These are phyloP conservation scores for Erynnis tages DNA, from an alignment of 2,888 invertebrate species.

Conservation along the genomic window DNA sequence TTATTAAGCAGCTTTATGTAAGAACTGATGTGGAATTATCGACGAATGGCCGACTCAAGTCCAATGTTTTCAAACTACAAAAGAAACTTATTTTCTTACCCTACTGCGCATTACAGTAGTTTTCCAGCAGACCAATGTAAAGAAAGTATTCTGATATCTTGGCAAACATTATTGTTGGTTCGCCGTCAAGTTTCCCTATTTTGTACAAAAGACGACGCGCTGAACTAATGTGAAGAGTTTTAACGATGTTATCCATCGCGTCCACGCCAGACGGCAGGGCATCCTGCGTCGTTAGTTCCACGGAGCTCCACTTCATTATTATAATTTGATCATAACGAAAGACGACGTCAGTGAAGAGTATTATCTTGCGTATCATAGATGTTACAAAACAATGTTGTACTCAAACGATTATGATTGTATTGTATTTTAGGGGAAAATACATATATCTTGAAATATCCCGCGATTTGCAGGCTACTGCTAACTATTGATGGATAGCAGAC, in stretches of 20 bases:
- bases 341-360: not conserved
- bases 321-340: conserved; percentile 21
- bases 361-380: not conserved
- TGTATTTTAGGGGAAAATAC: too few relatives aligned
- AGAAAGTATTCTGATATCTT: conserved; percentile 3
- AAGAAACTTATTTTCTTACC: too few relatives aligned
- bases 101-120: not conserved
- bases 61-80: too few relatives aligned
- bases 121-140: conserved; percentile 7
- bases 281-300: conserved; percentile 17
- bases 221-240: conserved; percentile 25
- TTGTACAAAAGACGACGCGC: conserved; percentile 2
- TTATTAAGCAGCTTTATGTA: too few relatives aligned
- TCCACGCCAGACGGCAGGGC: conserved; percentile 10
- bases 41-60: too few relatives aligned
- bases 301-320: conserved; percentile 18
- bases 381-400: too few relatives aligned
- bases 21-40: too few relatives aligned
- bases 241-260: conserved; percentile 25
- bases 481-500: too few relatives aligned
- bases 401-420: too few relatives aligned
- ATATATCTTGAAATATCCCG: too few relatives aligned
- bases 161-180: conserved; percentile 16
- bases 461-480: too few relatives aligned
- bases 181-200: conserved; percentile 9